Evolutionary conservation across 2,888 invertebrate genomes (phyloP).

Genomic region (Apamea monoglypha): DNA sequence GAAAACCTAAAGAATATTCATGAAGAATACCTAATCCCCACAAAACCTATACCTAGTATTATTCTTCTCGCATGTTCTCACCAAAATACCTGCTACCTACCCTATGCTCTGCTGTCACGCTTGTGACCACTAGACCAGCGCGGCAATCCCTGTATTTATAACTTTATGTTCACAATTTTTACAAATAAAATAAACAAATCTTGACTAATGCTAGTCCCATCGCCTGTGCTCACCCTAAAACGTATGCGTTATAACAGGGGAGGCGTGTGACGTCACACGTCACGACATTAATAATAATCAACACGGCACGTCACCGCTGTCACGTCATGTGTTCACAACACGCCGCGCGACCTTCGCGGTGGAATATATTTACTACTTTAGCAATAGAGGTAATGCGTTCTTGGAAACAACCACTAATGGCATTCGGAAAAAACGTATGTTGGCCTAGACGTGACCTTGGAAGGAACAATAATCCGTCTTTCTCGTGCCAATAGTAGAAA

Average conservation of each 20-base stretch:
- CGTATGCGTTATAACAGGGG: constrained; percentile 16
- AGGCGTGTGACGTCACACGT: constrained; percentile 59
- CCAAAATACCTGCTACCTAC: neutral
- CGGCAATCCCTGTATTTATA: neutral
- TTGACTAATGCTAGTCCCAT: neutral
- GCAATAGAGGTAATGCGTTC: constrained; percentile 22
- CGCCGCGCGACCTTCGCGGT: constrained; percentile 51
- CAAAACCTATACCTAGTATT: neutral
- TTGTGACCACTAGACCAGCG: too few species aligned
- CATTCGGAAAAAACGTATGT: neutral
- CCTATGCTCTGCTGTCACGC: neutral
- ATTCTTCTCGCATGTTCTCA: neutral
- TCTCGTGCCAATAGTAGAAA: neutral
- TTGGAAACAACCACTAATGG: constrained; percentile 1
- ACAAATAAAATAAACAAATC: neutral
- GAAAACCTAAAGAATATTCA: neutral
- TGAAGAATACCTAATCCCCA: neutral
- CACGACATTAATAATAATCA: constrained; percentile 69
- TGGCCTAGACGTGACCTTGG: neutral
- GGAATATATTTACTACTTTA: constrained; percentile 39
- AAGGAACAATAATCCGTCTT: neutral
- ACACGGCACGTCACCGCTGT: constrained; percentile 58
- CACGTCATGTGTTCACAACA: constrained; percentile 61
- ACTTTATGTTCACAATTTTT: neutral
- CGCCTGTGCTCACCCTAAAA: constrained; percentile 38